Percentiles rank a stretch among this genome's conserved stretches.
phyloP scores from a whole-genome alignment of 2,888 invertebrate genomes.

The Serripes groenlandicus region DNA sequence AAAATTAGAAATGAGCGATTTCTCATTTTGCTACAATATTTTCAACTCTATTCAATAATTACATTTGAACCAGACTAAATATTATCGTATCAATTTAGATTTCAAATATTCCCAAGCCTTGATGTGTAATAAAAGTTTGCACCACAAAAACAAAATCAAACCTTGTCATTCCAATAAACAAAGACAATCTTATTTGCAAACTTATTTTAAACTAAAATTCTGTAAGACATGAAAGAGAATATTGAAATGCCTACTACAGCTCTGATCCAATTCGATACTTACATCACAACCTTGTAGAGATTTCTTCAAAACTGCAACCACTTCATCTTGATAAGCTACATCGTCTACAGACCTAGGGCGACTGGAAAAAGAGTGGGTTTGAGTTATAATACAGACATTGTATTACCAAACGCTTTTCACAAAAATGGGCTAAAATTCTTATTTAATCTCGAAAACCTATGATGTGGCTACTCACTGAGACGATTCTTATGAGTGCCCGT shows the following conservation, averaged over 20 bases:
- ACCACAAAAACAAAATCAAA: no score
- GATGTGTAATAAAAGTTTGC: no score
- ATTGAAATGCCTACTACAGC: no score
- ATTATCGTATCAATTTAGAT: no score
- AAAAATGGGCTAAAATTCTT: neutral
- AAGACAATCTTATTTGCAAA: no score
- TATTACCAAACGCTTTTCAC: neutral
- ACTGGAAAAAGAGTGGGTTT: constrained; percentile 66
- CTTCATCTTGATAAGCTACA: constrained; percentile 98
- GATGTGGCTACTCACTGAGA: neutral
- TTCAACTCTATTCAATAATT: constrained; percentile 64
- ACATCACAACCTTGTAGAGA: constrained; percentile 95
- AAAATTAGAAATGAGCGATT: neutral
- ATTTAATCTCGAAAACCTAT: neutral
- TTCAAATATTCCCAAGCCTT: no score
- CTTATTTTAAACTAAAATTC: no score
- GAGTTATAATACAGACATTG: neutral
- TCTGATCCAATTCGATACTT: no score
- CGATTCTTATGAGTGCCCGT: neutral
- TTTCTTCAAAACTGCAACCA: constrained; percentile 96
- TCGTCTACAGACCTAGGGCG: constrained; percentile 98
- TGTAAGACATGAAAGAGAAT: no score
- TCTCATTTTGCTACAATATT: neutral
- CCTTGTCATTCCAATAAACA: no score
- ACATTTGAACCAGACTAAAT: constrained; percentile 96